These are phyloP conservation scores for Ernsta delagoae DNA, from an alignment of 2,888 invertebrate genomes.

Conservation along the genomic window DNA sequence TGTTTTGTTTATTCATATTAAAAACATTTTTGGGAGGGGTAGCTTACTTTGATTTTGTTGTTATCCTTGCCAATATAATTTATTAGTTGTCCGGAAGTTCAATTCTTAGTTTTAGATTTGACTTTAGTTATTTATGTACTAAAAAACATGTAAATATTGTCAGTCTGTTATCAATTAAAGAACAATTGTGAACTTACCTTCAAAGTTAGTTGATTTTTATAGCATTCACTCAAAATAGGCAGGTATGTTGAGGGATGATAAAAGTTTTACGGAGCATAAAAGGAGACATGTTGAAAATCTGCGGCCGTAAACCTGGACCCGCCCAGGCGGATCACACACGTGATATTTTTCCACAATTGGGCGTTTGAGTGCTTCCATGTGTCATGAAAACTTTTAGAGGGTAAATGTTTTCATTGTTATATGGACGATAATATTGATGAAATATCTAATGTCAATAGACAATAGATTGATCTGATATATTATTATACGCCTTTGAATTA, in stretches of 20 bases:
- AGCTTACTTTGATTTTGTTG: background rate
- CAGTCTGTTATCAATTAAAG: background rate
- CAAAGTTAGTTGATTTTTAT: conserved; percentile 27
- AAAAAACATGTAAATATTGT: too few relatives aligned
- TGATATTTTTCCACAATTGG: conserved; percentile 37
- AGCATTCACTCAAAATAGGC: conserved; percentile 53
- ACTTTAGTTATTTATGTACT: too few relatives aligned
- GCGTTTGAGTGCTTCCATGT: conserved; percentile 17
- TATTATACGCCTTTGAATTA: too few relatives aligned
- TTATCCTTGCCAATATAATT: background rate
- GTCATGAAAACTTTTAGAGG: background rate
- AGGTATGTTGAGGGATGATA: conserved; percentile 59
- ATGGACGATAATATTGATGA: too few relatives aligned
- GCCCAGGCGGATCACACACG: conserved; percentile 51
- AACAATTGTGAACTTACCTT: background rate
- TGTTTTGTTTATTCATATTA: background rate
- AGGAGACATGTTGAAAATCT: conserved; percentile 71
- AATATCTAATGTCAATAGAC: too few relatives aligned
- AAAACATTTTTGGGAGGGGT: background rate
- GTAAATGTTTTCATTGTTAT: background rate
- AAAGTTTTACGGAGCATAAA: conserved; percentile 73
- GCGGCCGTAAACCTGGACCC: conserved; percentile 60
- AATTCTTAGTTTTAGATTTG: background rate
- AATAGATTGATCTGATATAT: too few relatives aligned
- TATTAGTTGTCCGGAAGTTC: background rate